Evolutionary conservation across 2,113 vertebrate genomes (phyloP), one percentile per base, ranked within the genome.

Genomic region (Phaethon lepturus): DNA sequence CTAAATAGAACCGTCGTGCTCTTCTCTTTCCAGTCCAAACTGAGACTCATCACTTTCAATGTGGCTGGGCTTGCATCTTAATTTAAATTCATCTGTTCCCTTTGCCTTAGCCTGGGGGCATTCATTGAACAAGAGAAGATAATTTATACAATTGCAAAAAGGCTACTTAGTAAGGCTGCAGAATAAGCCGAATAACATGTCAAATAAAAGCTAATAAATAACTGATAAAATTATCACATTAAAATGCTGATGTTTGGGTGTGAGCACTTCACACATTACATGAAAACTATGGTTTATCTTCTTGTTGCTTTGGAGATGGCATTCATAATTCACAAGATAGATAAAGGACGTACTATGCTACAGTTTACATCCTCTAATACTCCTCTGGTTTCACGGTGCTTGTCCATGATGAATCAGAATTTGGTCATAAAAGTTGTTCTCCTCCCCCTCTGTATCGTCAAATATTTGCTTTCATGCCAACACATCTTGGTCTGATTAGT

Each of bases 401-500:
- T 82, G 64, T 81, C 66, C 59, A 6, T 40, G n/a, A 64, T 55
- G 79, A 85, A 78, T 68, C 83, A 80, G 88, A 90, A 85, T 82
- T 93, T 92, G 68, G 75, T 90, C 82, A 86, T 55, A 66, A 42
- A 79, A 63, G 50, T 88, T 90, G 40, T 86, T 89, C 73, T 91
- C 67, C 90, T 85, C 93, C 93, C 91, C 91, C 91, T 87, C 67
- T 1, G 2, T 87, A 68, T 90, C 6, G 1, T 94, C 95, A 79
- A 86, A 97, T 95, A 87, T 42, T 95, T 84, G 55, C 23, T 79
- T 94, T 92, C 60, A 73, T 89, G 23, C 82, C 94, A 94, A 93
- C 85, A 96, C 97, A 93, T 97, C 97, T 97, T 96, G 95, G 92
- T 97, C 95, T 98, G 98, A 98, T 98, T 98, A 97, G 90, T 95